A percentile compares a stretch with the other conserved stretches of the same genome.
These are phyloP conservation scores for Malurus splendens DNA, from an alignment of 2,797 vertebrate species.

Conservation along the genomic window DNA sequence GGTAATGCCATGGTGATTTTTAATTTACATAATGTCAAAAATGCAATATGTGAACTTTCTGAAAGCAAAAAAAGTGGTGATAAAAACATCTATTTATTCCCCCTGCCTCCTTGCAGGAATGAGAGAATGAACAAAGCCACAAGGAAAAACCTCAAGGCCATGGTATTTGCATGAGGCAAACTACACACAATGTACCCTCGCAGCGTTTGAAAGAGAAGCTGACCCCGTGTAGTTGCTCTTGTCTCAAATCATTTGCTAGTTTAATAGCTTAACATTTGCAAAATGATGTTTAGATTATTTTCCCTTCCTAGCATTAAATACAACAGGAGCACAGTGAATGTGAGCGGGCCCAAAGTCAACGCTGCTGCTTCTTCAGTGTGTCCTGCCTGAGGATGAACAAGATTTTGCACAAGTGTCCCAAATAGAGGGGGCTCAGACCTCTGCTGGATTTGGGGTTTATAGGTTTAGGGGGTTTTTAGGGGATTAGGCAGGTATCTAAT, in stretches of 20 bases:
- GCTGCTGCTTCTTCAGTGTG: neutral
- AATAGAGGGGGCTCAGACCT: neutral
- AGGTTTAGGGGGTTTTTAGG: neutral
- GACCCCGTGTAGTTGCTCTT: slow-evolving; percentile 25
- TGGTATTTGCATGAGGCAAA: slow-evolving; percentile 22
- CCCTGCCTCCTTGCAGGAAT: slow-evolving; percentile 22
- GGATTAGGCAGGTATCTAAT: rapidly evolving
- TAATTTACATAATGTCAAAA: slow-evolving; percentile 56
- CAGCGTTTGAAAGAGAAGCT: slow-evolving; percentile 31
- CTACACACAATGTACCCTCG: neutral
- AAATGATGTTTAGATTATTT: slow-evolving; percentile 43
- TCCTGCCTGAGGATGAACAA: neutral
- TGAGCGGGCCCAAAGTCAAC: neutral
- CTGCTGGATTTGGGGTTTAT: rapidly evolving
- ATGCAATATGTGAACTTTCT: slow-evolving; percentile 45
- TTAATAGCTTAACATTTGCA: slow-evolving; percentile 61
- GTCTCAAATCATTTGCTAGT: slow-evolving; percentile 59
- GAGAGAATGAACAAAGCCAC: slow-evolving; percentile 35
- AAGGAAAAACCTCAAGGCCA: slow-evolving; percentile 42
- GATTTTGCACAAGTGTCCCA: too few relatives aligned
- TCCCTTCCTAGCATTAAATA: neutral
- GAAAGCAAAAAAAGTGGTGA: slow-evolving; percentile 55
- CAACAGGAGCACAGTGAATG: neutral
- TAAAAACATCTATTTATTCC: slow-evolving; percentile 59
- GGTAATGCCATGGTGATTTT: slow-evolving; percentile 38